phyloP scores from a whole-genome alignment of 2,888 invertebrate genomes.

The Drosophila subsilvestris region DNA sequence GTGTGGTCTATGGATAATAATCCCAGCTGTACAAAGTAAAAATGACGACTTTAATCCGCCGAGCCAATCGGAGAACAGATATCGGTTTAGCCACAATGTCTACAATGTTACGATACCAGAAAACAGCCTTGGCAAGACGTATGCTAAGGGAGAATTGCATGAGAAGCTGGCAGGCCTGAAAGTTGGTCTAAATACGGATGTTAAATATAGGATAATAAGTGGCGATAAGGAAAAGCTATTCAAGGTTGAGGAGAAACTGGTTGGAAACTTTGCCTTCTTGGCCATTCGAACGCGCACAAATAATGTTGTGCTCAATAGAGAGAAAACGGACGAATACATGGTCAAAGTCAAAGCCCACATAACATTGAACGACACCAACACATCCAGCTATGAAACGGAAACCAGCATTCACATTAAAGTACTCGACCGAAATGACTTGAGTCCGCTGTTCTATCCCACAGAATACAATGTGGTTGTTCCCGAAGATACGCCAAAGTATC shows the following conservation, averaged over 20 bases:
- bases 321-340: constrained; percentile 92
- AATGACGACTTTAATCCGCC: constrained; percentile 35
- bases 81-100: constrained; percentile 87
- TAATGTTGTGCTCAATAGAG: constrained; percentile 95
- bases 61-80: constrained; percentile 33
- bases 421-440: constrained; percentile 94
- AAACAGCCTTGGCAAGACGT: constrained; percentile 96
- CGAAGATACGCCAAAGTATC: constrained; percentile 94
- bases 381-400: constrained; percentile 87
- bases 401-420: constrained; percentile 89
- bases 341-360: constrained; percentile 91
- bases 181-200: constrained; percentile 85
- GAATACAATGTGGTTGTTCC: constrained; percentile 94
- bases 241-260: constrained; percentile 93
- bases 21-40: constrained; percentile 53
- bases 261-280: constrained; percentile 98
- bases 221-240: constrained; percentile 96
- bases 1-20: constrained; percentile 52
- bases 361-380: constrained; percentile 85
- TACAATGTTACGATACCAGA: constrained; percentile 97
- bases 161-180: constrained; percentile 93
- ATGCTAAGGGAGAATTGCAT: constrained; percentile 88
- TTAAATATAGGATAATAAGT: constrained; percentile 93
- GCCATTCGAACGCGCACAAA: constrained; percentile 94
- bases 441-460: constrained; percentile 95